Evolutionary conservation across 2,797 vertebrate species (phyloP).

Genomic region (Sciurus carolinensis): DNA sequence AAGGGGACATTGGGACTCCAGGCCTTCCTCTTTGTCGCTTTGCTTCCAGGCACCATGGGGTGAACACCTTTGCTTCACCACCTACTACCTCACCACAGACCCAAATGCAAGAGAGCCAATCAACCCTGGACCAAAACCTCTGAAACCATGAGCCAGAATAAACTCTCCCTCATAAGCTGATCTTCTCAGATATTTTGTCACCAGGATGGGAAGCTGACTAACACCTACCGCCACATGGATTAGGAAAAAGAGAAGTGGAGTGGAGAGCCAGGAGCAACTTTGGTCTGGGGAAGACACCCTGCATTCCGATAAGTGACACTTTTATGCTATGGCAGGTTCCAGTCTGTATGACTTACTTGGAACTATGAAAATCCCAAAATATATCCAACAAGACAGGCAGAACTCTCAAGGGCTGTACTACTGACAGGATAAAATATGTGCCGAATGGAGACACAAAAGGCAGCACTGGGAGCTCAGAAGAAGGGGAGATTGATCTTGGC

Average conservation of each 20-base stretch:
- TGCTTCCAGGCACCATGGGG: neutral
- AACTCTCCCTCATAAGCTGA: neutral
- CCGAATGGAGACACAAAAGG: slow-evolving; percentile 43
- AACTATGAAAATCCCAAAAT: slow-evolving; percentile 69
- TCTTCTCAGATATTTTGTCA: neutral
- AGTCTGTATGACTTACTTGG: slow-evolving; percentile 62
- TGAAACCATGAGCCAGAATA: neutral
- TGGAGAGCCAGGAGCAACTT: neutral
- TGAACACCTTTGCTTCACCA: neutral
- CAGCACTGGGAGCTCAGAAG: neutral
- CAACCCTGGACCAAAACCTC: neutral
- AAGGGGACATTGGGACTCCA: neutral
- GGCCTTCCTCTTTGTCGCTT: neutral
- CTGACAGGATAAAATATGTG: slow-evolving; percentile 71
- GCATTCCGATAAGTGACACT: neutral
- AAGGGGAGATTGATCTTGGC: slow-evolving; percentile 45
- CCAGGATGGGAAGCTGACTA: neutral
- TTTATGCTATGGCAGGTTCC: neutral
- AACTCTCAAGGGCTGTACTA: slow-evolving; percentile 57
- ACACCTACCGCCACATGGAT: no score
- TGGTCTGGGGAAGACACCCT: neutral
- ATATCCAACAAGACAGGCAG: slow-evolving; percentile 27
- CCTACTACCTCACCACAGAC: neutral
- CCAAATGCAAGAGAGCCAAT: neutral
- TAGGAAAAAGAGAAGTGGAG: neutral